Evolutionary conservation across 2,888 invertebrate genomes (phyloP), one percentile per base, ranked within the genome.

Genomic region (Acanthopleura granulata): DNA sequence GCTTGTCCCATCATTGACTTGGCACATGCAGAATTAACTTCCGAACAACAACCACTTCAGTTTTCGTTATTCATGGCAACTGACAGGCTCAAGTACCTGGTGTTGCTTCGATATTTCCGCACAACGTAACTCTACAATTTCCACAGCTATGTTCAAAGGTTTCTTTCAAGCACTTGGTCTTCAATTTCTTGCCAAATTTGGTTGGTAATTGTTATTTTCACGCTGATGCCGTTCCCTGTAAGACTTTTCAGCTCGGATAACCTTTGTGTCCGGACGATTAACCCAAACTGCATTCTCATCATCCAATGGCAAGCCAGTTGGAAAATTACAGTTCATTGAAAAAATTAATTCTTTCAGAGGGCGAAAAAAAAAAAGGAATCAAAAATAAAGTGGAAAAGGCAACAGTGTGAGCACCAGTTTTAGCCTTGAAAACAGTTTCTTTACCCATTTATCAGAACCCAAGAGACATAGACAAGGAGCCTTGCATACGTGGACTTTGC

Each of bases 161-260:
- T 57, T 22, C 22, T 22, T n/a, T 22, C 57, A 57, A 57, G n/a
- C 3, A 12, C 22, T 57, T 57, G 57, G 57, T 25, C 25, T 66
- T 66, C 29, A 66, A 27, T 66, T 27, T 27, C 25, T 66, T 27
- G 29, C 22, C 66, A 66, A 66, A 27, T 66, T 66, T 66, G 66
- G 16, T 15, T 27, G 25, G 29, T 66, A 66, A 66, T 66, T 66
- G 66, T 66, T 66, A 66, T 66, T 66, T 66, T 66, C 66, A 66
- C 25, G 66, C 66, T 27, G 66, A 18, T 15, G 66, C 25, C 16
- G 66, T 66, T 66, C 25, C 29, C 29, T 27, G 25, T 6, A 16
- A 15, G 25, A 66, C 12, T 66, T 27, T 22, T 25, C 66, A 66
- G 57, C 57, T n/a, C 40, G 9, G 40, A 40, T 40, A 40, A 40